Conservation (phyloP, 2,113 vertebrate genomes). For the Lycaon pictus region DNA sequence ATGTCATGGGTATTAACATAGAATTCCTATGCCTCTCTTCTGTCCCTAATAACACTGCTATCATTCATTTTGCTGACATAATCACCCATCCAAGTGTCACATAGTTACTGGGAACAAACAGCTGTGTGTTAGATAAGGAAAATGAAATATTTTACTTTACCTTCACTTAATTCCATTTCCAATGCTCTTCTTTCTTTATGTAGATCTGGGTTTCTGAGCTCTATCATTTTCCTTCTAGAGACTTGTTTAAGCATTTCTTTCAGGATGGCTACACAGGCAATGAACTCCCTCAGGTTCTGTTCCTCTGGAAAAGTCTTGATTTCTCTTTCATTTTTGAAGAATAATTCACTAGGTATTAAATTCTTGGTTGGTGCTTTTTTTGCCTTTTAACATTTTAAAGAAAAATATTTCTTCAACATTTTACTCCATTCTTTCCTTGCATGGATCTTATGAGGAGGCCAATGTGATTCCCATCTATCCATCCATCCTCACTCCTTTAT, state of each 20-base stretch:
- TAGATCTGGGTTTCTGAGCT: not conserved
- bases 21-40: not conserved
- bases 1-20: not conserved
- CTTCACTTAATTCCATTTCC: no score
- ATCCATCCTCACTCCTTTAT: no score
- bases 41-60: rapidly evolving
- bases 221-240: not conserved
- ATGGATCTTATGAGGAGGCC: not conserved
- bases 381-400: not conserved
- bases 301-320: no score
- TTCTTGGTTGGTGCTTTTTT: not conserved
- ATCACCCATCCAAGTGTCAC: not conserved
- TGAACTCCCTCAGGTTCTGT: no score
- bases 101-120: not conserved
- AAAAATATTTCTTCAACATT: not conserved
- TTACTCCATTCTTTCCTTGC: not conserved
- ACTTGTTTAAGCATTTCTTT: no score
- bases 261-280: not conserved
- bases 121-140: not conserved
- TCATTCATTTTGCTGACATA: not conserved
- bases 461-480: not conserved
- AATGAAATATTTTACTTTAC: not conserved
- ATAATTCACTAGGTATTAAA: not conserved
- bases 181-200: not conserved
- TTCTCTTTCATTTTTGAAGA: not conserved